phyloP scores from a whole-genome alignment of 2,888 invertebrate species.

The Torymus tubicola region DNA sequence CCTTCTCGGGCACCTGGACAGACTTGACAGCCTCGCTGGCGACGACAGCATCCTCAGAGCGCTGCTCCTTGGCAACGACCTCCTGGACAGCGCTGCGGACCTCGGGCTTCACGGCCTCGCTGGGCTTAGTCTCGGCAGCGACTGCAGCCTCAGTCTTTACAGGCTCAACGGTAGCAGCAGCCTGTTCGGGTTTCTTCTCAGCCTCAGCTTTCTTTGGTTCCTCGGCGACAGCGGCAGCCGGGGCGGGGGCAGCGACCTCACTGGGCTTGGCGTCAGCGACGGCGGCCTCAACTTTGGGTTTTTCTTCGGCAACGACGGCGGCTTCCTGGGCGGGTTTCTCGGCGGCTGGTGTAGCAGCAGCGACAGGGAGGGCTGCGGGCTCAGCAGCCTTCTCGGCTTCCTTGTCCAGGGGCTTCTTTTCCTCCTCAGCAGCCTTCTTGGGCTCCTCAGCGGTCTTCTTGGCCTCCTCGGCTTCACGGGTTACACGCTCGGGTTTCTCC shows the following conservation, averaged over 20 bases:
- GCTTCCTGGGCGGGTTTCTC: conserved; percentile 32
- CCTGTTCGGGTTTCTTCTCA: conserved; percentile 24
- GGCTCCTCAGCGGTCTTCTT: conserved; percentile 45
- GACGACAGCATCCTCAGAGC: conserved; percentile 44
- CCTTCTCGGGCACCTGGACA: conserved; percentile 53
- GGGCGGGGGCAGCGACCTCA: background rate
- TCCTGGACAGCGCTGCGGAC: conserved; percentile 18
- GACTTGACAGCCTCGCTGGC: background rate
- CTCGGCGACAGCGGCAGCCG: conserved; percentile 14
- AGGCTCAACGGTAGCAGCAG: conserved; percentile 13
- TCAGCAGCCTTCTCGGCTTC: conserved; percentile 31
- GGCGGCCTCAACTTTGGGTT: conserved; percentile 43
- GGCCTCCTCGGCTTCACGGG: conserved; percentile 51
- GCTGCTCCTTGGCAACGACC: conserved; percentile 40
- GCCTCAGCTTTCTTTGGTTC: conserved; percentile 45
- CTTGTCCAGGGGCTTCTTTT: conserved; percentile 24
- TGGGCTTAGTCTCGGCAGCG: conserved; percentile 22
- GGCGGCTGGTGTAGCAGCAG: background rate
- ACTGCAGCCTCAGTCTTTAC: background rate
- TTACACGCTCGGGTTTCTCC: conserved; percentile 56
- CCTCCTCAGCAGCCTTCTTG: conserved; percentile 21
- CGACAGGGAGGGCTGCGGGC: conserved; percentile 40
- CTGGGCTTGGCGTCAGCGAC: conserved; percentile 20
- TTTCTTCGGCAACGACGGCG: conserved; percentile 45
- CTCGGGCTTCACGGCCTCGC: conserved; percentile 5